Conservation (phyloP, 2,113 vertebrate genomes). For the Alligator sinensis region DNA sequence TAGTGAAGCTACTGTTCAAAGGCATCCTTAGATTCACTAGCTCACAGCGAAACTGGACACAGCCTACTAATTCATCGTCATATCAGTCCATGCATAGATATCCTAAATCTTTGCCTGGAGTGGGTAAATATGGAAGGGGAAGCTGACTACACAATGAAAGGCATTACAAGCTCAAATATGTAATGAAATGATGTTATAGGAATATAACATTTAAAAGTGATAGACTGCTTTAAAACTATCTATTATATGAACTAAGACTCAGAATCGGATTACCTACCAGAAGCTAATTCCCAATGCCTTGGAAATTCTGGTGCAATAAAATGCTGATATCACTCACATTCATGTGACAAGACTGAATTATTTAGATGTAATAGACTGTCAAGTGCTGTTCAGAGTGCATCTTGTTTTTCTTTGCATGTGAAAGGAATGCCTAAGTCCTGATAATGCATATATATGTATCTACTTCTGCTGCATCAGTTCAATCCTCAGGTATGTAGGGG, state of each 20-base stretch:
- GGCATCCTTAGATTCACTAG: neutral
- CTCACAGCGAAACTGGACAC: neutral
- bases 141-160: neutral
- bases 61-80: neutral
- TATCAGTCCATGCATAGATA: neutral
- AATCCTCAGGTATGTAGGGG: constrained; percentile 5
- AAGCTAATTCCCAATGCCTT: constrained; percentile 30
- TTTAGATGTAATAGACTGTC: constrained; percentile 52
- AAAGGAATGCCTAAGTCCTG: constrained; percentile 26
- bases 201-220: neutral
- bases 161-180: neutral
- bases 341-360: constrained; percentile 39
- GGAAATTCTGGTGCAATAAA: constrained; percentile 22
- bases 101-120: neutral
- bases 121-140: neutral
- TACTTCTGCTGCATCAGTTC: constrained; percentile 32
- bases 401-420: constrained; percentile 42
- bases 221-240: neutral
- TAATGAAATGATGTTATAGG: neutral
- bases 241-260: neutral
- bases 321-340: constrained; percentile 47
- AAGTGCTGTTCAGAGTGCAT: constrained; percentile 21
- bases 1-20: neutral
- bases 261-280: neutral
- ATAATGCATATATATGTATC: constrained; percentile 40